Evolutionary conservation across 2,113 vertebrate genomes (phyloP).

Genomic region (Copsychus sechellarum): DNA sequence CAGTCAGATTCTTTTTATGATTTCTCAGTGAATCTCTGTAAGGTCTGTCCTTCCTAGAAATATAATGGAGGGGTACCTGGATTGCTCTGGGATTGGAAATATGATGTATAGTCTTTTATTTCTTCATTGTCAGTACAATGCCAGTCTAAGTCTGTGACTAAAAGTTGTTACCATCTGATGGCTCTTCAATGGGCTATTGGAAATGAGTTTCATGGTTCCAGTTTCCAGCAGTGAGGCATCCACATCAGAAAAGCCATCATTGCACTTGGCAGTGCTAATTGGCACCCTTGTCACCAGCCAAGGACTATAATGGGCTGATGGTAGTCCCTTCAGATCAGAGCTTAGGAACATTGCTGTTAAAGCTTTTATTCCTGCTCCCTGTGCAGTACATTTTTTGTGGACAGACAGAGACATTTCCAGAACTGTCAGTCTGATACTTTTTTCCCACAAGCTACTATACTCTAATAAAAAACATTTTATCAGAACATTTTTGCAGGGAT

Average conservation of each 20-base stretch:
- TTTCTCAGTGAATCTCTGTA: background rate
- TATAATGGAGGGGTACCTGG: background rate
- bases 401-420: constrained; percentile 40
- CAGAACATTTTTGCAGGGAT: background rate
- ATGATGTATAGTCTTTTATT: constrained; percentile 41
- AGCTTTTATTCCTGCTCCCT: constrained; percentile 45
- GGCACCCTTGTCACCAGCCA: constrained; percentile 53
- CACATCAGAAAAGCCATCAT: constrained; percentile 53
- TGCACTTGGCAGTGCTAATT: constrained; percentile 60
- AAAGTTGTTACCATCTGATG: constrained; percentile 52
- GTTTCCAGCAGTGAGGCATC: constrained; percentile 51
- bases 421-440: constrained; percentile 17
- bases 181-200: constrained; percentile 19
- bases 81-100: background rate
- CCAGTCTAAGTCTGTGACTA: constrained; percentile 13
- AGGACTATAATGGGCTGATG: constrained; percentile 55
- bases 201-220: constrained; percentile 63
- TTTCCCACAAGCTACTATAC: background rate
- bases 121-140: constrained; percentile 38
- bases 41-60: background rate
- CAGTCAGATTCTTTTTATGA: background rate
- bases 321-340: constrained; percentile 59
- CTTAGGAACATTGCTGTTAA: constrained; percentile 37
- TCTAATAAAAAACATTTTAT: background rate
- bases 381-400: constrained; percentile 25